A percentile compares a stretch with the other conserved stretches of the same genome.
These are phyloP conservation scores for Rhagoletis pomonella DNA, from an alignment of 1,140 invertebrate genomes.

Conservation along the genomic window DNA sequence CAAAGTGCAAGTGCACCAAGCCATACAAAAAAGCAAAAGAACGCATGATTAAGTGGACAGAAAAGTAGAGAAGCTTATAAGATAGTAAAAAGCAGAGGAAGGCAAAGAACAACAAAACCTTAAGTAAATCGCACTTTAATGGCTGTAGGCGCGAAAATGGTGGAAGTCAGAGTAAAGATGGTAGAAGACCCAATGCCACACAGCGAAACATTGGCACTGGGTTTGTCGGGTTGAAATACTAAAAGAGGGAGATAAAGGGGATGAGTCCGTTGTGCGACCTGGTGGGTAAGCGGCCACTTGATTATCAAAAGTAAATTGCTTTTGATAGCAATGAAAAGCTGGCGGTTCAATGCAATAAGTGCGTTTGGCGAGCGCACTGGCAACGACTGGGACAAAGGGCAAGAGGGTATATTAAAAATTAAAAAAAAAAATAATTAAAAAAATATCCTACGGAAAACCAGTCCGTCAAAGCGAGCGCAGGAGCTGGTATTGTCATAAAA, in stretches of 20 bases:
- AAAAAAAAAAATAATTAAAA: too few relatives aligned
- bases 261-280: neutral
- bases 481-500: slow-evolving; percentile 10
- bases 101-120: neutral
- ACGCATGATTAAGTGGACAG: slow-evolving; percentile 32
- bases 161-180: neutral
- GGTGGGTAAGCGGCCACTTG: neutral
- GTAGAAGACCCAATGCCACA: too few relatives aligned
- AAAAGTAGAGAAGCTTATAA: neutral
- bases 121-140: neutral
- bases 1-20: slow-evolving; percentile 16
- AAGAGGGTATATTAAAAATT: too few relatives aligned
- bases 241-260: too few relatives aligned
- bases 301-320: slow-evolving; percentile 22
- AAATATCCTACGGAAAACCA: neutral
- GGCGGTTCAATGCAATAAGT: neutral
- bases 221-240: too few relatives aligned
- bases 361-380: neutral
- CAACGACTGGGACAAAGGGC: too few relatives aligned
- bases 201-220: too few relatives aligned
- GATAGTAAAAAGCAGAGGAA: neutral
- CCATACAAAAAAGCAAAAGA: neutral
- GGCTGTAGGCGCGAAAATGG: neutral
- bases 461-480: neutral
- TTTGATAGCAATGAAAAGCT: neutral